Percentiles rank a stretch among this genome's conserved stretches.
Evolutionary conservation across 2,113 vertebrate genomes (phyloP).

Genomic region (Spilogale gracilis): DNA sequence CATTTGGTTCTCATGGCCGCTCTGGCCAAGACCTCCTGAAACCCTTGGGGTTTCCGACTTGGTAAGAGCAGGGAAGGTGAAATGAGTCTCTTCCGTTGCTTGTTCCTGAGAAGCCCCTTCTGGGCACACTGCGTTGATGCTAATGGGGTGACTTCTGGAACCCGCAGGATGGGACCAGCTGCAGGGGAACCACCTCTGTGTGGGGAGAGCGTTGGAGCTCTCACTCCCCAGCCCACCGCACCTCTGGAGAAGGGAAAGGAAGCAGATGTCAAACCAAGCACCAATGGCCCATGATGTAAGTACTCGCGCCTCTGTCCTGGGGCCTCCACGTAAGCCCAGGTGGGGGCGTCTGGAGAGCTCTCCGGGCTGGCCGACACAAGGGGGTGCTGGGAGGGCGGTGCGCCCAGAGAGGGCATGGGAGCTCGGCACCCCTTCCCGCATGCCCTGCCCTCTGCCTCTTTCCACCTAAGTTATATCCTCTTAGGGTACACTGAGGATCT

Average conservation of each 20-base stretch:
- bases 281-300: not conserved
- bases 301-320: fast-evolving
- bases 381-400: not conserved
- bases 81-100: not conserved
- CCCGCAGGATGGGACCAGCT: not conserved
- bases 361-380: fast-evolving
- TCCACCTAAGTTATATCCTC: not conserved
- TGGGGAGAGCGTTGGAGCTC: not conserved
- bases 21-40: not conserved
- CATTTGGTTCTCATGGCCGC: not conserved
- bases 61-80: not conserved
- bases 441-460: too few species aligned
- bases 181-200: not conserved
- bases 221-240: not conserved
- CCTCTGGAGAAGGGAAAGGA: not conserved
- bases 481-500: not conserved
- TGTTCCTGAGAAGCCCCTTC: not conserved
- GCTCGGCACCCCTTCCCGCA: fast-evolving
- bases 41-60: not conserved
- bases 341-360: not conserved
- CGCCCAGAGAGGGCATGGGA: not conserved
- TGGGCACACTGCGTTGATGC: not conserved
- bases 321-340: not conserved
- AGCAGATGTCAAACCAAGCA: not conserved
- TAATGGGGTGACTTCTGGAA: not conserved